Evolutionary conservation across 2,113 vertebrate genomes (phyloP), one percentile per base, ranked within the genome.

Genomic region (Cyphomyrus plagiostoma): DNA sequence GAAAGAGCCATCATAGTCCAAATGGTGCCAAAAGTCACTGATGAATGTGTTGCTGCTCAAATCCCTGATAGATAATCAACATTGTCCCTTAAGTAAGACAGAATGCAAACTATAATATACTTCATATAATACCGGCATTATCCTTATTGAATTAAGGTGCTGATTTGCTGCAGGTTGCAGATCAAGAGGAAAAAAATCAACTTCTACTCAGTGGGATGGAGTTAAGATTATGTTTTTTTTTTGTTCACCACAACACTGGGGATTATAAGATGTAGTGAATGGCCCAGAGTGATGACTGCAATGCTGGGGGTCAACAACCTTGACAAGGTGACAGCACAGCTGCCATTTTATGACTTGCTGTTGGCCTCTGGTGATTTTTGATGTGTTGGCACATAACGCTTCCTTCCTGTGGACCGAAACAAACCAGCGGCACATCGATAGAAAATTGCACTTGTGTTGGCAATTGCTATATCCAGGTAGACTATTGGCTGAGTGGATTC

Each of bases 331-430:
- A 80, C 74, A 39, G 74, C 74, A 80, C 74, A 42, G 74, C 74
- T 80, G 74, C 74, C 74, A 80, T 35, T 42, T 17, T 42, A 80
- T 80, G 35, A 80, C 35, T 80, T 42, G 35, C 35, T 80, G 13
- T 80, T 42, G 74, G 74, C 74, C 74, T 80, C 74, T 80, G 74
- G 35, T 80, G 74, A 80, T 80, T 80, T 80, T 42, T 80, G 74
- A 80, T 80, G 74, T 80, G 74, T 80, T 80, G 74, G 74, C 74
- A 80, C 74, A 2, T 80, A 80, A 42, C 74, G 39, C 35, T 42
- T 80, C 30, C 74, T 80, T 80, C 74, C 74, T 39, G 74, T 80
- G 74, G 74, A 80, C 74, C 15, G 74, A 80, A 42, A 80, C 74
- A 80, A 77, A 80, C 74, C 35, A 80, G 74, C 13, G 1, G 13